Conservation (phyloP, 1,140 invertebrate genomes). For the Saccostrea glomerata region DNA sequence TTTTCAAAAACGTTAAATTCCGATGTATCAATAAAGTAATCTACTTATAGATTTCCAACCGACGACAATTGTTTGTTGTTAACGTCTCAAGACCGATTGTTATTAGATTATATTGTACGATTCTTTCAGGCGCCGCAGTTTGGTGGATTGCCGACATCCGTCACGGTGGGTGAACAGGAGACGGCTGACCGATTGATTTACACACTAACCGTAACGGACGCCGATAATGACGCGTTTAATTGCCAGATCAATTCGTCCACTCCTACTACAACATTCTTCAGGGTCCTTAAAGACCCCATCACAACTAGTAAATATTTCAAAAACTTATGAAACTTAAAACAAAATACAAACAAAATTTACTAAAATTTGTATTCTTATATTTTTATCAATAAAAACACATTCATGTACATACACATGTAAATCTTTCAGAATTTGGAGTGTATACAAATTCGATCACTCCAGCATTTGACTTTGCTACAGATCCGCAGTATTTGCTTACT, state of each 20-base stretch:
- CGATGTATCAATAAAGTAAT: no score
- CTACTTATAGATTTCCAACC: no score
- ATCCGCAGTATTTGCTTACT: conserved; percentile 4
- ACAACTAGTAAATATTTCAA: conserved; percentile 30
- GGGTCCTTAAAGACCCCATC: conserved; percentile 15
- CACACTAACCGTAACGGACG: conserved; percentile 44
- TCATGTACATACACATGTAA: not conserved
- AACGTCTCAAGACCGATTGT: no score
- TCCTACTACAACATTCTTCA: conserved; percentile 40
- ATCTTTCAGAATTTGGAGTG: conserved; percentile 40
- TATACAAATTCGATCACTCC: conserved; percentile 31
- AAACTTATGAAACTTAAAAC: no score
- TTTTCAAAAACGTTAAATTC: not conserved
- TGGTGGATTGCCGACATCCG: conserved; percentile 45
- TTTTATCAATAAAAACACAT: not conserved
- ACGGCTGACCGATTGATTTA: conserved; percentile 43
- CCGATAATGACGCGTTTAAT: conserved; percentile 46
- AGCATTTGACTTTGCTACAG: conserved; percentile 40
- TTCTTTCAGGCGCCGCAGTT: conserved; percentile 42
- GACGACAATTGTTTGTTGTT: no score
- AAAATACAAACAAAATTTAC: no score
- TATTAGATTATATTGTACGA: not conserved
- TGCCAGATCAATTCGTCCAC: conserved; percentile 22
- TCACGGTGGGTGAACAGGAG: conserved; percentile 46
- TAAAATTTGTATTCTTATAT: no score